These are phyloP conservation scores for Pteronura brasiliensis DNA, from an alignment of 2,113 vertebrate genomes.

Conservation along the genomic window DNA sequence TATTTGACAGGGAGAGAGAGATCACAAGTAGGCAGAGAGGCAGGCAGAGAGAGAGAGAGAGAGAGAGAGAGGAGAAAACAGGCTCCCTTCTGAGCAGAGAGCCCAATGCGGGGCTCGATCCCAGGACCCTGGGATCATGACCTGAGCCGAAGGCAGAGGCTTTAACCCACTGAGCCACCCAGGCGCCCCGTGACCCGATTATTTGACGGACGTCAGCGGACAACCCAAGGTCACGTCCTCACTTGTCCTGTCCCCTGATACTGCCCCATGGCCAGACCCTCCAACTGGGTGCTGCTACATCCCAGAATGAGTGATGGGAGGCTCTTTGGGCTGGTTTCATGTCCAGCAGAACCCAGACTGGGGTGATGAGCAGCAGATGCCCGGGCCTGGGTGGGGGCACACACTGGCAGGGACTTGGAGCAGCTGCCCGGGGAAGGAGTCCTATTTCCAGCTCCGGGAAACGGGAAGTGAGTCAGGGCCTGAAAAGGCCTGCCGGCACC, in stretches of 20 bases:
- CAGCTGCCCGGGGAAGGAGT: background rate
- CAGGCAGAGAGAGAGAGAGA: no score
- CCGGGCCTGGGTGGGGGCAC: background rate
- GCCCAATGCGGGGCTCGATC: no score
- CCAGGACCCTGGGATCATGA: no score
- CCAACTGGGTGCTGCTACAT: no score
- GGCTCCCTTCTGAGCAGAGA: no score
- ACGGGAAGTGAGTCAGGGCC: conserved; percentile 64
- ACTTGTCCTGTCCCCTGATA: background rate
- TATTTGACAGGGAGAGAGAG: no score
- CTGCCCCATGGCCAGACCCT: background rate
- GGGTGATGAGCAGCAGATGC: background rate
- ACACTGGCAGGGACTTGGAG: background rate
- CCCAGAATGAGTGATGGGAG: background rate
- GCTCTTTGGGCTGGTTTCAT: background rate
- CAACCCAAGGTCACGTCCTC: background rate
- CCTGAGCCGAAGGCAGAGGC: no score
- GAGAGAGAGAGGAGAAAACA: no score
- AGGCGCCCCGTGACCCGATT: background rate
- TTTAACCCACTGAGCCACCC: no score
- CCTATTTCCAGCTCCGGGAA: conserved; percentile 37
- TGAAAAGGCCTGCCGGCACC: background rate
- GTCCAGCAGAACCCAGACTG: background rate
- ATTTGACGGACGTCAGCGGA: background rate
- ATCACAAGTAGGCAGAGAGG: no score